Percentiles rank a stretch among this genome's conserved stretches.
Evolutionary conservation across 2,113 vertebrate genomes (phyloP).

Genomic region (Naja naja): DNA sequence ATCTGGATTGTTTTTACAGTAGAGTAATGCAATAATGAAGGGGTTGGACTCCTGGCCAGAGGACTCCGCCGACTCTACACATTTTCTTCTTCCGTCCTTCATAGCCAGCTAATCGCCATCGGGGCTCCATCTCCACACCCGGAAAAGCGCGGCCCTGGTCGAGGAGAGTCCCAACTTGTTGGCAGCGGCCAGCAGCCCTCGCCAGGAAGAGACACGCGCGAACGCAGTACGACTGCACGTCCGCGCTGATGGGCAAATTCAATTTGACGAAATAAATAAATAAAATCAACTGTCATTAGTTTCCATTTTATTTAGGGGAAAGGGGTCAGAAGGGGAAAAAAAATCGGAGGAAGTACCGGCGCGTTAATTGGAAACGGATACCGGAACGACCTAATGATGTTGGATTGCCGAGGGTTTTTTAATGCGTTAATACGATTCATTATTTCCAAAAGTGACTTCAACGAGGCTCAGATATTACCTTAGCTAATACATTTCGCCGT

Average conservation of each 20-base stretch:
- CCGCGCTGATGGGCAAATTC: conserved; percentile 66
- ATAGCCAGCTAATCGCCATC: not conserved
- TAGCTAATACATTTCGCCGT: conserved; percentile 69
- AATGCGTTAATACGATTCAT: conserved; percentile 81
- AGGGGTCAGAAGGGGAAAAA: conserved; percentile 75
- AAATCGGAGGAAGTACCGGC: conserved; percentile 50
- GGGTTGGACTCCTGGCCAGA: not conserved
- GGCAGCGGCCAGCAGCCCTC: conserved; percentile 8
- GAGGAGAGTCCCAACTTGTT: not conserved
- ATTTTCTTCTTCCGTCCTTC: not conserved
- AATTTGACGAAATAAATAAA: conserved; percentile 86
- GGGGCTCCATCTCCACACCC: not conserved
- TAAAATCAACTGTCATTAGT: conserved; percentile 87
- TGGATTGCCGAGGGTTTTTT: conserved; percentile 76
- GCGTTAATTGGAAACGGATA: conserved; percentile 80
- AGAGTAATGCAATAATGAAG: not conserved
- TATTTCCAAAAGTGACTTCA: conserved; percentile 76
- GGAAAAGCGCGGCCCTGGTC: not conserved
- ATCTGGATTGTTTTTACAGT: not conserved
- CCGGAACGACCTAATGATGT: conserved; percentile 77
- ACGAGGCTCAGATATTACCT: conserved; percentile 73
- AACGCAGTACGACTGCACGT: conserved; percentile 36
- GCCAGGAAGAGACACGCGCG: not conserved
- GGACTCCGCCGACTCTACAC: not conserved
- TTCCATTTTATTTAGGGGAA: conserved; percentile 79